Conservation (phyloP, 1,140 invertebrate species). For the Planococcus citri region DNA sequence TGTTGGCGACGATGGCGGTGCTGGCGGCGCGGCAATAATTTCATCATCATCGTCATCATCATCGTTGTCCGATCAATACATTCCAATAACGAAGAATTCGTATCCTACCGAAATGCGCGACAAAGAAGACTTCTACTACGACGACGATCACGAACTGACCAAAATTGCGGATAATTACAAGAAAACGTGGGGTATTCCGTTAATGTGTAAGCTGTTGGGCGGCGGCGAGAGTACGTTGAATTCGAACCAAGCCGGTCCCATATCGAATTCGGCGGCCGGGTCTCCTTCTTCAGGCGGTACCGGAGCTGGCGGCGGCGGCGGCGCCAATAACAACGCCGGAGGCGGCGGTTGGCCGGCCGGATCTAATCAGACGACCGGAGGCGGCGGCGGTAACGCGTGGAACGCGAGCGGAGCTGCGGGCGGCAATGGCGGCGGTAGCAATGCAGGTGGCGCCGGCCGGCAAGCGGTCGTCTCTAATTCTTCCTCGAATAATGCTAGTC, state of each 20-base stretch:
- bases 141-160: neutral
- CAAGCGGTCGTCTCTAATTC: constrained; percentile 35
- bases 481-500: constrained; percentile 26
- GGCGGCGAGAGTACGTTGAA: constrained; percentile 67
- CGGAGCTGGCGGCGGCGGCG: constrained; percentile 43
- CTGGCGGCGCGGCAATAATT: too few relatives aligned
- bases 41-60: too few relatives aligned
- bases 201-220: constrained; percentile 48
- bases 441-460: constrained; percentile 24
- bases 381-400: constrained; percentile 36
- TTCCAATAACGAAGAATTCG: neutral
- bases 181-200: constrained; percentile 45
- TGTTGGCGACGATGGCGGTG: too few relatives aligned
- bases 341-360: constrained; percentile 37
- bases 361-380: constrained; percentile 40
- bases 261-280: constrained; percentile 57
- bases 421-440: constrained; percentile 25
- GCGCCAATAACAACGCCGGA: constrained; percentile 44
- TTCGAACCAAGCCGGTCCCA: constrained; percentile 37
- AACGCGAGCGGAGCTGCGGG: constrained; percentile 28
- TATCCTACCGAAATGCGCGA: too few relatives aligned
- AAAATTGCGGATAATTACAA: constrained; percentile 23
- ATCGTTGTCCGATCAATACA: too few relatives aligned
- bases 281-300: constrained; percentile 38
- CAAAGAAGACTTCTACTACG: too few relatives aligned